A percentile compares a stretch with the other conserved stretches of the same genome.
Evolutionary conservation across 2,113 vertebrate genomes (phyloP).

Genomic region (Phoxinus phoxinus): DNA sequence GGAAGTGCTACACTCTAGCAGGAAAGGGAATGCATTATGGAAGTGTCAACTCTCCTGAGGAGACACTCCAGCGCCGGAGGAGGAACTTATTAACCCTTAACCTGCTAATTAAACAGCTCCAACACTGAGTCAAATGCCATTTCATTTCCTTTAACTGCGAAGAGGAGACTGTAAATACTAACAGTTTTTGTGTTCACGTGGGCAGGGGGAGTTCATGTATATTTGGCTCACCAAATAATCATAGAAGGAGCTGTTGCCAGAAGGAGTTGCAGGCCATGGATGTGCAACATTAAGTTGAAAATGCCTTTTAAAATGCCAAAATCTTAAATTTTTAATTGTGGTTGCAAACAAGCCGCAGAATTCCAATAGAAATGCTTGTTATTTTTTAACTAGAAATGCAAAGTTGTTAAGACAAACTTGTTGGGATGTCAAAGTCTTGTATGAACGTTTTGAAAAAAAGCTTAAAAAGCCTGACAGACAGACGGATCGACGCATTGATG

Average conservation of each 20-base stretch:
- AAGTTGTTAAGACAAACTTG: neutral
- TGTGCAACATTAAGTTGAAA: neutral
- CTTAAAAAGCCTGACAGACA: too few species aligned
- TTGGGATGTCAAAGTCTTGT: neutral
- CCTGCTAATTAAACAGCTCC: conserved; percentile 70
- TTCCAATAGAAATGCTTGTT: neutral
- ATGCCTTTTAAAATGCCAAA: neutral
- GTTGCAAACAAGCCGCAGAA: neutral
- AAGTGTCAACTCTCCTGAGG: conserved; percentile 62
- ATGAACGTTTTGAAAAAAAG: neutral
- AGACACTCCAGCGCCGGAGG: conserved; percentile 55
- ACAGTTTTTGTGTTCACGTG: conserved; percentile 51
- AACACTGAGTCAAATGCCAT: conserved; percentile 65
- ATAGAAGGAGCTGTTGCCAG: conserved; percentile 36
- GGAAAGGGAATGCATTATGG: conserved; percentile 63
- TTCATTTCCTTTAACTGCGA: conserved; percentile 66
- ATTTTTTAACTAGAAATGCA: neutral
- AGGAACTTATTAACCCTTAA: conserved; percentile 71
- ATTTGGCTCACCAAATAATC: conserved; percentile 32
- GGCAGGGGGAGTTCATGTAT: conserved; percentile 11
- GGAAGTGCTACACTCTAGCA: conserved; percentile 41
- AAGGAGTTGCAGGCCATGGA: conserved; percentile 19
- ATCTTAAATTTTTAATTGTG: neutral
- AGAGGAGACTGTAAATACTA: conserved; percentile 47
- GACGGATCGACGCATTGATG: too few species aligned